phyloP scores from a whole-genome alignment of 2,888 invertebrate genomes.

The Tinea pellionella region DNA sequence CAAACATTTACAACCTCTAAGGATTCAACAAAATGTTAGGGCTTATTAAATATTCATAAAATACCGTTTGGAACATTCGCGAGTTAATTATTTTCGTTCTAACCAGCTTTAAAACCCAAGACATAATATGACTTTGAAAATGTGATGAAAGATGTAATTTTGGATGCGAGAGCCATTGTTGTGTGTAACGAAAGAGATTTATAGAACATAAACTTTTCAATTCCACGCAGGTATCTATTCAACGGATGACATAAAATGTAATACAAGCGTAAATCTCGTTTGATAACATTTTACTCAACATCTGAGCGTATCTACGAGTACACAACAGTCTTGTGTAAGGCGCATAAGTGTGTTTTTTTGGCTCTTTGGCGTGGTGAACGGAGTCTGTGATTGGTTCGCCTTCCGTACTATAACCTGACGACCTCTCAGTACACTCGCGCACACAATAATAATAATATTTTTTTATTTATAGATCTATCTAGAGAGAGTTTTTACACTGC shows the following conservation, averaged over 20 bases:
- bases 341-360: too few species aligned
- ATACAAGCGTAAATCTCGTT: conserved; percentile 27
- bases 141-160: neutral
- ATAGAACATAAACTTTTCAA: conserved; percentile 10
- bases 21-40: conserved; percentile 6
- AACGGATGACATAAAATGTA: conserved; percentile 25
- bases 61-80: neutral
- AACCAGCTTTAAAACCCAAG: neutral
- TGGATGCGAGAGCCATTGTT: neutral
- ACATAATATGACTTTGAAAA: neutral
- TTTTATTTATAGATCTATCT: too few species aligned
- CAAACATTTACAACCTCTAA: conserved; percentile 7
- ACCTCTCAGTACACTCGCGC: too few species aligned
- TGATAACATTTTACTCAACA: conserved; percentile 11
- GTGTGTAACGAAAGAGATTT: neutral
- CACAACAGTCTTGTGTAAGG: too few species aligned
- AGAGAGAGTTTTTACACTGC: too few species aligned
- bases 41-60: conserved; percentile 8
- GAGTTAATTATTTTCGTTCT: conserved; percentile 8
- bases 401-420: too few species aligned
- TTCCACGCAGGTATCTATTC: neutral
- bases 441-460: too few species aligned
- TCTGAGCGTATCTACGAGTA: too few species aligned
- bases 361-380: too few species aligned
- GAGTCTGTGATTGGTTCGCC: too few species aligned